Evolutionary conservation across 2,797 vertebrate species (phyloP).

Genomic region (Pyrocephalus nanus): DNA sequence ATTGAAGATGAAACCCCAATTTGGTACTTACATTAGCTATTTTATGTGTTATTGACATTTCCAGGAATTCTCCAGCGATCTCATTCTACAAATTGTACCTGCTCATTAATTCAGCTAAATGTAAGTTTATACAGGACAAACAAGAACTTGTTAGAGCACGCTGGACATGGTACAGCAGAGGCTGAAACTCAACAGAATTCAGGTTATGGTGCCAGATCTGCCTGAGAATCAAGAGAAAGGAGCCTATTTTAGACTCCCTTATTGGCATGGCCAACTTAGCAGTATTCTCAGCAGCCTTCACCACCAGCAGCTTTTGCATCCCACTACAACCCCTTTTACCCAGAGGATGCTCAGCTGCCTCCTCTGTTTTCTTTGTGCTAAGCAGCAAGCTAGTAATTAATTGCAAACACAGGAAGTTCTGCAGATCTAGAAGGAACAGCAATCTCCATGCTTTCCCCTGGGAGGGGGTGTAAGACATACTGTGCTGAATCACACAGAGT

Average conservation of each 20-base stretch:
- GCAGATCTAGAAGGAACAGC: background rate
- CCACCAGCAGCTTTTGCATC: background rate
- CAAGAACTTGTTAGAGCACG: background rate
- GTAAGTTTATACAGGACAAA: background rate
- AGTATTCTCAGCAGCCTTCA: background rate
- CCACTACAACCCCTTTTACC: background rate
- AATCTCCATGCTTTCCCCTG: background rate
- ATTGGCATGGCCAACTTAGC: background rate
- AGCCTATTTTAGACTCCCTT: background rate
- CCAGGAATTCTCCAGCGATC: background rate
- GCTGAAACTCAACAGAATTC: background rate
- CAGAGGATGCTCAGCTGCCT: fast-evolving
- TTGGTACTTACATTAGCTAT: background rate
- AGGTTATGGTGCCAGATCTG: fast-evolving
- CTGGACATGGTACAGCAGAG: background rate
- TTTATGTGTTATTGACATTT: background rate
- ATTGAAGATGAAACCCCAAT: background rate
- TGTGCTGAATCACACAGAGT: fast-evolving
- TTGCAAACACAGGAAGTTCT: background rate
- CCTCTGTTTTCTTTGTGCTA: background rate
- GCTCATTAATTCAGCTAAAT: background rate
- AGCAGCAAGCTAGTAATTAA: background rate
- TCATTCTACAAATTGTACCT: background rate
- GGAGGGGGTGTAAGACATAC: background rate
- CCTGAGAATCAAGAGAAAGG: background rate